These are phyloP conservation scores for Salpingus planirostris DNA, from an alignment of 2,888 invertebrate species.

Conservation along the genomic window DNA sequence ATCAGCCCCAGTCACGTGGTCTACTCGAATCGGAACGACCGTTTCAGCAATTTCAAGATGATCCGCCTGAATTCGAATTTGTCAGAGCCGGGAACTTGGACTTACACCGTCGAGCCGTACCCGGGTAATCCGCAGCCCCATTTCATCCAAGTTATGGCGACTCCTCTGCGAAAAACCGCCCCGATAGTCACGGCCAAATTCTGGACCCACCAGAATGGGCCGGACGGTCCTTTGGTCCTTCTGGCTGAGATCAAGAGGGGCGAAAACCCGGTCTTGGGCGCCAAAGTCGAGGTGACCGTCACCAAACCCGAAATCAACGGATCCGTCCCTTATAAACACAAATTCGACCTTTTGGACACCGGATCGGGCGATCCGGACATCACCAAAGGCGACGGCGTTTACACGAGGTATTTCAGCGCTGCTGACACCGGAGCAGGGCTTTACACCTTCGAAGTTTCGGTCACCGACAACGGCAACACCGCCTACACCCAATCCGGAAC, in stretches of 20 bases:
- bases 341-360: slow-evolving; percentile 47
- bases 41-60: slow-evolving; percentile 44
- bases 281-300: slow-evolving; percentile 48
- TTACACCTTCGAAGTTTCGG: slow-evolving; percentile 45
- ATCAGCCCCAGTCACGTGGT: slow-evolving; percentile 45
- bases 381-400: slow-evolving; percentile 55
- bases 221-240: slow-evolving; percentile 43
- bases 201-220: slow-evolving; percentile 39
- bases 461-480: slow-evolving; percentile 47
- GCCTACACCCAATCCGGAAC: slow-evolving; percentile 44
- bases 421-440: slow-evolving; percentile 41
- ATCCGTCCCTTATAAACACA: slow-evolving; percentile 33
- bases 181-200: slow-evolving; percentile 43
- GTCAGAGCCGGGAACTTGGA: slow-evolving; percentile 52
- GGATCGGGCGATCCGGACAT: slow-evolving; percentile 59
- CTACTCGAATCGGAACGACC: slow-evolving; percentile 43
- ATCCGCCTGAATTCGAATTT: slow-evolving; percentile 45
- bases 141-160: slow-evolving; percentile 52
- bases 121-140: slow-evolving; percentile 52
- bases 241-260: slow-evolving; percentile 49
- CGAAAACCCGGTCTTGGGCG: slow-evolving; percentile 47
- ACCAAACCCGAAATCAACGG: slow-evolving; percentile 36
- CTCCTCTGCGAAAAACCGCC: slow-evolving; percentile 40
- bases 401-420: slow-evolving; percentile 53
- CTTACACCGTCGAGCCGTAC: slow-evolving; percentile 49